A percentile compares a stretch with the other conserved stretches of the same genome.
Evolutionary conservation across 1,140 invertebrate species (phyloP).

Genomic region (Drosophila yakuba): DNA sequence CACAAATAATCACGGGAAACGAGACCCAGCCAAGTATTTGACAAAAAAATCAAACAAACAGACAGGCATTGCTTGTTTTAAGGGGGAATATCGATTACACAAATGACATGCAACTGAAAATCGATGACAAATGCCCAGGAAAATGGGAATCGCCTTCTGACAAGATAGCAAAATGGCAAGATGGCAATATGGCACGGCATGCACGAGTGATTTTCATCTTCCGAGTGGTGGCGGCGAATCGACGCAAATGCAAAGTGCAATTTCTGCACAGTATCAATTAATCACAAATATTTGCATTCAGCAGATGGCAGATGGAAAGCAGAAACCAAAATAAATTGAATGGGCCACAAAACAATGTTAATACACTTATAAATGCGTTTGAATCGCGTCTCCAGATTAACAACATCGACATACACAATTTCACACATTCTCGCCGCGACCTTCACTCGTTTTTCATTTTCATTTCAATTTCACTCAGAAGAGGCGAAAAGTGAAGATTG

Average conservation of each 20-base stretch:
- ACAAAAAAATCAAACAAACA: not conserved
- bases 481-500: constrained; percentile 45
- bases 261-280: constrained; percentile 43
- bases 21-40: constrained; percentile 5
- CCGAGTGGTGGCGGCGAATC: not conserved
- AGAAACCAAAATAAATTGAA: constrained; percentile 18
- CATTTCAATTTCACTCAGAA: constrained; percentile 46
- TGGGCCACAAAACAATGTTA: constrained; percentile 8
- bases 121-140: constrained; percentile 5
- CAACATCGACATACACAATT: constrained; percentile 12
- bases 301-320: constrained; percentile 28
- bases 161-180: not conserved
- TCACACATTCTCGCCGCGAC: constrained; percentile 32
- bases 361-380: constrained; percentile 46
- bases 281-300: constrained; percentile 41
- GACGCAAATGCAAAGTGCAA: constrained; percentile 35
- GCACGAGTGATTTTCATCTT: constrained; percentile 5
- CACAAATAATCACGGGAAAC: constrained; percentile 3
- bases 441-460: constrained; percentile 63
- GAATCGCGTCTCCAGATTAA: constrained; percentile 47
- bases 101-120: constrained; percentile 36
- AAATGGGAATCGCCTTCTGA: not conserved
- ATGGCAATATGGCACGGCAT: constrained; percentile 5
- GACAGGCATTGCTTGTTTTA: not conserved
- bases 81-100: constrained; percentile 38